phyloP scores from a whole-genome alignment of 2,113 vertebrate genomes.

The Pituophis catenifer region DNA sequence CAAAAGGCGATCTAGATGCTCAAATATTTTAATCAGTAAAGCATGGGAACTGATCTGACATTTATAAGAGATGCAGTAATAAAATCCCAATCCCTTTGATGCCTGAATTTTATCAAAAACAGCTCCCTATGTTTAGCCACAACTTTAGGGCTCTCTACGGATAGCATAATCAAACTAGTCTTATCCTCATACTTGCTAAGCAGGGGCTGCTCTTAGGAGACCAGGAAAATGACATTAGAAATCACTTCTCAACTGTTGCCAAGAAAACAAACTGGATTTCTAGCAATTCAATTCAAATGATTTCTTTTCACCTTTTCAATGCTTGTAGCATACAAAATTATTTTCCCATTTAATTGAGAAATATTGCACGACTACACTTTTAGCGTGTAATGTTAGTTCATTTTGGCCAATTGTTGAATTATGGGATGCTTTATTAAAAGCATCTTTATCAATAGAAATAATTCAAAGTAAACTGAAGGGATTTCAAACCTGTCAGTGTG shows the following conservation, averaged over 20 bases:
- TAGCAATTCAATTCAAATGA: background rate
- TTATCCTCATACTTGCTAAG: background rate
- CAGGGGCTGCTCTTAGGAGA: background rate
- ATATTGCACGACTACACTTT: background rate
- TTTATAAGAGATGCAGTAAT: background rate
- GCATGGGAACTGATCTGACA: background rate
- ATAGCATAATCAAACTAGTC: background rate
- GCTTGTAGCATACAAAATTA: background rate
- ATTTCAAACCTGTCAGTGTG: background rate
- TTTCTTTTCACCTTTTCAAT: background rate
- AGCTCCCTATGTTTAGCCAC: background rate
- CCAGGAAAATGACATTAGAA: background rate
- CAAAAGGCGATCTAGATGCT: slow-evolving; percentile 1
- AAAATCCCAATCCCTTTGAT: background rate
- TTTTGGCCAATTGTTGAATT: background rate
- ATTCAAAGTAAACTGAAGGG: background rate
- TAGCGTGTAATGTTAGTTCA: background rate
- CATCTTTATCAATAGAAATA: background rate
- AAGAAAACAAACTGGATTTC: background rate
- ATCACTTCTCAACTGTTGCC: background rate
- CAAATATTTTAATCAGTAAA: slow-evolving; percentile 29
- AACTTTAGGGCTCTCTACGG: background rate
- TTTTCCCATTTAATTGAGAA: background rate
- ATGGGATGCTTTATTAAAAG: background rate
- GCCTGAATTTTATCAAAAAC: background rate